Evolutionary conservation across 1,140 invertebrate genomes (phyloP).

Genomic region (Pseudomyrmex pallidus): DNA sequence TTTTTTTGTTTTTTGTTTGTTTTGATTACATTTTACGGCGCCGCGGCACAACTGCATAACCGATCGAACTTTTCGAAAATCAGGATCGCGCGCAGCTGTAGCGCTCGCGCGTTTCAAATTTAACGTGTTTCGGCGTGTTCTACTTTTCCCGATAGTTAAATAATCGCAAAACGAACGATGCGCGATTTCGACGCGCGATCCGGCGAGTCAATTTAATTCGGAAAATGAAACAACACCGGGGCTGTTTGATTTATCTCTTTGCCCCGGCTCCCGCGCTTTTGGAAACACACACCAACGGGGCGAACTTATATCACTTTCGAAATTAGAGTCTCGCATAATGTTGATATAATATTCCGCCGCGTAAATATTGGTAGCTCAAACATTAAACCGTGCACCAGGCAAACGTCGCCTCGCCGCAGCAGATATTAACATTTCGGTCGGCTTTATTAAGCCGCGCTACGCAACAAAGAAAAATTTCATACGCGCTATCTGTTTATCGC

Average conservation of each 20-base stretch:
- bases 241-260: constrained; percentile 53
- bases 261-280: constrained; percentile 26
- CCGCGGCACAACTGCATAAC: too few relatives aligned
- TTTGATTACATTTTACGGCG: too few relatives aligned
- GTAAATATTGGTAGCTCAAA: constrained; percentile 58
- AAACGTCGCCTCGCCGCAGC: constrained; percentile 35
- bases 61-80: neutral
- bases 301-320: constrained; percentile 59
- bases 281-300: neutral
- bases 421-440: constrained; percentile 59
- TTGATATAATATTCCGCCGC: constrained; percentile 58
- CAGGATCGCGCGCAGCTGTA: neutral
- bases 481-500: constrained; percentile 26
- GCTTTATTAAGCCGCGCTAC: constrained; percentile 51
- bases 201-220: constrained; percentile 55
- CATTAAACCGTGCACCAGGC: constrained; percentile 48
- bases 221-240: constrained; percentile 57
- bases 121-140: neutral
- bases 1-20: too few relatives aligned
- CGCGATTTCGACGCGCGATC: constrained; percentile 27
- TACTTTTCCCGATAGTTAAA: constrained; percentile 41
- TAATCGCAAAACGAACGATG: constrained; percentile 27
- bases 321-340: constrained; percentile 61
- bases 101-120: neutral
- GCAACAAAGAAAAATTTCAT: constrained; percentile 52